These are phyloP conservation scores for Pegoplata infirma DNA, from an alignment of 2,888 invertebrate species.

Conservation along the genomic window DNA sequence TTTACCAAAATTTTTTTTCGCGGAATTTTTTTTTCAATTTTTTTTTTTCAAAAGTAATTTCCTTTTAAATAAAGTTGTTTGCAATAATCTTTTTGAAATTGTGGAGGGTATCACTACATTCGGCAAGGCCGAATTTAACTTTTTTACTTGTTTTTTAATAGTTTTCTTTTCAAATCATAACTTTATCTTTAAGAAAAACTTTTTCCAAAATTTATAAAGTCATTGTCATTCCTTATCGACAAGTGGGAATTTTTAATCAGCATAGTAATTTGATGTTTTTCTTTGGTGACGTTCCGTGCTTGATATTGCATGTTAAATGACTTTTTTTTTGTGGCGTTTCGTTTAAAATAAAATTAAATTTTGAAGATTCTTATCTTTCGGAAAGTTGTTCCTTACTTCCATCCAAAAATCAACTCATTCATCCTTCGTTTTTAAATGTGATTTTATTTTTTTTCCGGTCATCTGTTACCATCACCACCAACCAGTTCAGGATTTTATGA, in stretches of 20 bases:
- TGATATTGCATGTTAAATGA: constrained; percentile 46
- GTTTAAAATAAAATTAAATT: constrained; percentile 40
- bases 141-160: too few species aligned
- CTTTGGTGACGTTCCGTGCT: constrained; percentile 14
- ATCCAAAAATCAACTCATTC: too few species aligned
- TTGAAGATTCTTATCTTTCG: constrained; percentile 36
- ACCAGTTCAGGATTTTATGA: constrained; percentile 18
- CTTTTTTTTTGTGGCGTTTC: neutral
- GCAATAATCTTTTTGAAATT: too few species aligned
- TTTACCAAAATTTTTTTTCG: too few species aligned
- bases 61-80: too few species aligned
- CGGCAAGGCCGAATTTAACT: too few species aligned
- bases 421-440: neutral
- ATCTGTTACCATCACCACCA: constrained; percentile 47
- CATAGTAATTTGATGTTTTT: constrained; percentile 42
- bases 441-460: constrained; percentile 42
- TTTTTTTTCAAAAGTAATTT: too few species aligned
- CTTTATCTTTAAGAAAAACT: constrained; percentile 37
- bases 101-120: too few species aligned
- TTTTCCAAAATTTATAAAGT: constrained; percentile 27
- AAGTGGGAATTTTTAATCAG: constrained; percentile 54
- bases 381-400: neutral
- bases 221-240: constrained; percentile 55
- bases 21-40: too few species aligned
- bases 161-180: constrained; percentile 26